phyloP scores from a whole-genome alignment of 2,797 vertebrate species.

The Propithecus deckenii region DNA sequence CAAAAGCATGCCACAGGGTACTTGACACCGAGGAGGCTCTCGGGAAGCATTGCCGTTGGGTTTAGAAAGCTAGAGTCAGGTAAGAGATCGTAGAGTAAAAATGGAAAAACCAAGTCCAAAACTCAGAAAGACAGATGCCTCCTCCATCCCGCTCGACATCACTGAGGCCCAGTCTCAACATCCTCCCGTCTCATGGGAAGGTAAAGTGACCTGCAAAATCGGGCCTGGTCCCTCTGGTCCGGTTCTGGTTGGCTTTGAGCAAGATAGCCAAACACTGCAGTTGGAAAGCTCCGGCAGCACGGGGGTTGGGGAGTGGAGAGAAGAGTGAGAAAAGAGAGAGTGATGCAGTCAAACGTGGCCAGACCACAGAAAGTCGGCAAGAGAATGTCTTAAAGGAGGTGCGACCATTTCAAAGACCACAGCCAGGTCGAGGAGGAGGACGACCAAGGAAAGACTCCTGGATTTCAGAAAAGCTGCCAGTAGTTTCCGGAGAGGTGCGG shows the following conservation, averaged over 20 bases:
- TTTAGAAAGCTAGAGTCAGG: background rate
- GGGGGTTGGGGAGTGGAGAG: background rate
- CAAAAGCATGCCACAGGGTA: background rate
- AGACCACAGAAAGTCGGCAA: background rate
- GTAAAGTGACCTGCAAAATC: background rate
- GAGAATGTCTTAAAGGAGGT: background rate
- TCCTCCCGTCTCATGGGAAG: background rate
- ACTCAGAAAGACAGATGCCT: background rate
- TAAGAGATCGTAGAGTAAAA: background rate
- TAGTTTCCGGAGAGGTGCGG: background rate
- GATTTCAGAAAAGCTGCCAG: background rate
- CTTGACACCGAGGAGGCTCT: background rate
- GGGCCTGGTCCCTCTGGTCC: background rate
- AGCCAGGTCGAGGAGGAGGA: background rate
- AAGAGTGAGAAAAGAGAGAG: slow-evolving; percentile 44
- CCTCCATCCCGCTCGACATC: background rate
- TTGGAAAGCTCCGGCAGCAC: background rate
- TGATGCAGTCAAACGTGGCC: background rate
- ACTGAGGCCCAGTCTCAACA: no score
- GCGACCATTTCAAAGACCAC: background rate
- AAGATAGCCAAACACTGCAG: background rate
- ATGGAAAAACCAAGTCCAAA: background rate
- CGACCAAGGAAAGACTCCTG: background rate
- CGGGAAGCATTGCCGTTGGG: background rate
- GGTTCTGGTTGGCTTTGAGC: background rate